phyloP scores from a whole-genome alignment of 1,140 invertebrate genomes.

The Triops longicaudatus region DNA sequence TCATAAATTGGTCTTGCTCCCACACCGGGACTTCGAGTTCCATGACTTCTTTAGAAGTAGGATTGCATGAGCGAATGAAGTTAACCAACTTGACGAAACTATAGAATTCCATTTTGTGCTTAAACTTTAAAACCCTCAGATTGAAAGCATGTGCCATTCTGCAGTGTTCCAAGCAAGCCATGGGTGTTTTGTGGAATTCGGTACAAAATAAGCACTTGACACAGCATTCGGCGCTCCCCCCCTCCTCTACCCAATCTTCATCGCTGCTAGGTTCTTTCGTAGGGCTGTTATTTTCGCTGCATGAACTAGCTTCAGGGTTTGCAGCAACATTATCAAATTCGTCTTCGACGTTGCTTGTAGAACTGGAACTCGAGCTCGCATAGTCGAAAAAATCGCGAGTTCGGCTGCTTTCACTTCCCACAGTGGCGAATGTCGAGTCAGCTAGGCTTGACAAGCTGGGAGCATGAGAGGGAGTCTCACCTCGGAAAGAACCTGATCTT shows the following conservation, averaged over 20 bases:
- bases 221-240: constrained; percentile 21
- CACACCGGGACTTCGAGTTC: constrained; percentile 47
- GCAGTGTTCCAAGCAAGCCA: constrained; percentile 45
- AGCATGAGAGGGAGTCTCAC: neutral
- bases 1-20: constrained; percentile 62
- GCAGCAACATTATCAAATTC: neutral
- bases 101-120: constrained; percentile 69
- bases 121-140: constrained; percentile 54
- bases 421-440: constrained; percentile 7
- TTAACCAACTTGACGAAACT: constrained; percentile 82
- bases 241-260: constrained; percentile 27
- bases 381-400: constrained; percentile 9
- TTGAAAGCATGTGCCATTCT: constrained; percentile 55
- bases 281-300: neutral
- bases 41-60: constrained; percentile 49
- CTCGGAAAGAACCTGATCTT: neutral
- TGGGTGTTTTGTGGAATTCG: constrained; percentile 38
- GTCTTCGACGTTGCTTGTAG: neutral
- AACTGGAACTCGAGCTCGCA: constrained; percentile 1
- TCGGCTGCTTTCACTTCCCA: constrained; percentile 21
- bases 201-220: constrained; percentile 49
- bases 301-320: constrained; percentile 12
- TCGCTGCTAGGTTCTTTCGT: constrained; percentile 22
- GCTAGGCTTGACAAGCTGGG: constrained; percentile 20
- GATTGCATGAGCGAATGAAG: constrained; percentile 61